A percentile compares a stretch with the other conserved stretches of the same genome.
These are phyloP conservation scores for Athalia cordata DNA, from an alignment of 2,888 invertebrate genomes.

Conservation along the genomic window DNA sequence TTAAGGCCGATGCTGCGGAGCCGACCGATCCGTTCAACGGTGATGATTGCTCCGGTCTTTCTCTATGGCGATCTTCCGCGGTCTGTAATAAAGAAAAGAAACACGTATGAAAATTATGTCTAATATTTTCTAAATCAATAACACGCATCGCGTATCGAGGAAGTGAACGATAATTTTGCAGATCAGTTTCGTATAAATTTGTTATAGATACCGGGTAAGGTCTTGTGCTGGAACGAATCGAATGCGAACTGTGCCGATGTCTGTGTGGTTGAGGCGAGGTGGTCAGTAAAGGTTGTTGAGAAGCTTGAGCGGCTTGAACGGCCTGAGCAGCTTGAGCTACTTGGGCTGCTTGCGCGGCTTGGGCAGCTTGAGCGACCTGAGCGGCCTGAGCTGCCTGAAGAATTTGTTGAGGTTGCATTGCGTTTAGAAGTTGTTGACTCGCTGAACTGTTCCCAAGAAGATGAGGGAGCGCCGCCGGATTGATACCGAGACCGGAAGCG, in stretches of 20 bases:
- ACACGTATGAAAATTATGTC: neutral
- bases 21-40: slow-evolving; percentile 74
- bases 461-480: slow-evolving; percentile 81
- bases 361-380: slow-evolving; percentile 58
- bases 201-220: slow-evolving; percentile 63
- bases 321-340: slow-evolving; percentile 57
- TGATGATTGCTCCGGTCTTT: slow-evolving; percentile 74
- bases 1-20: slow-evolving; percentile 78
- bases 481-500: slow-evolving; percentile 81
- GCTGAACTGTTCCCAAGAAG: slow-evolving; percentile 82
- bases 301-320: slow-evolving; percentile 64
- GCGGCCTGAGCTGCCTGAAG: slow-evolving; percentile 71
- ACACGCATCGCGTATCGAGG: slow-evolving; percentile 1
- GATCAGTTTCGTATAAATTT: too few species aligned
- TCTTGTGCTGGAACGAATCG: slow-evolving; percentile 59
- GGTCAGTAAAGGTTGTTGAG: slow-evolving; percentile 67
- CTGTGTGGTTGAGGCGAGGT: slow-evolving; percentile 69
- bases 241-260: slow-evolving; percentile 69
- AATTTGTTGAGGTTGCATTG: slow-evolving; percentile 82
- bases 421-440: slow-evolving; percentile 85
- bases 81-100: slow-evolving; percentile 57
- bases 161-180: neutral
- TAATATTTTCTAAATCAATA: neutral
- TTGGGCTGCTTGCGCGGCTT: slow-evolving; percentile 62
- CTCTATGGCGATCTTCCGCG: slow-evolving; percentile 72